phyloP scores from a whole-genome alignment of 92 coral and sea anemone species.

The Zoanthus sansibaricus region DNA sequence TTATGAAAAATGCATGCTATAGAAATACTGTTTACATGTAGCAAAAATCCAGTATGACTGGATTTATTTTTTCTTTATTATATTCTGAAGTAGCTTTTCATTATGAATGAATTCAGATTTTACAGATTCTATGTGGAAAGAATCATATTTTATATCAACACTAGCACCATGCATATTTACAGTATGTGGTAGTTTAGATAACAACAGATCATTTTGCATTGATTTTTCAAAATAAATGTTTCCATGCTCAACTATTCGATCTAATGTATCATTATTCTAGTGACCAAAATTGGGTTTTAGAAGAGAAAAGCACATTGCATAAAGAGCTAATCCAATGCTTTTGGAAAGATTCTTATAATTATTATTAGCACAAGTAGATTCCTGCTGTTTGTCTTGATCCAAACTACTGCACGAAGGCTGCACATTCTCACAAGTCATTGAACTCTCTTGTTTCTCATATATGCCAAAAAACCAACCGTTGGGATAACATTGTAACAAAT shows the following conservation, averaged over 20 bases:
- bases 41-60: slow-evolving; percentile 8
- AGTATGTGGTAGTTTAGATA: slow-evolving; percentile 13
- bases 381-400: slow-evolving; percentile 11
- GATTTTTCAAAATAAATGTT: slow-evolving; percentile 1
- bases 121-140: slow-evolving; percentile 1
- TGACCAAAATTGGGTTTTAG: slow-evolving; percentile 14
- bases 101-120: slow-evolving; percentile 8
- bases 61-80: slow-evolving; percentile 1
- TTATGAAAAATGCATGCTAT: slow-evolving; percentile 3
- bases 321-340: slow-evolving; percentile 14
- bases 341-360: not conserved
- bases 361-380: slow-evolving; percentile 8
- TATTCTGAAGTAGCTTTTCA: slow-evolving; percentile 10
- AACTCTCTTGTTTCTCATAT: not conserved
- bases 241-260: slow-evolving; percentile 4
- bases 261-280: slow-evolving; percentile 4
- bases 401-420: slow-evolving; percentile 14
- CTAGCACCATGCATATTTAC: slow-evolving; percentile 3
- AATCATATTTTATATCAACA: not conserved
- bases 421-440: slow-evolving; percentile 1
- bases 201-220: slow-evolving; percentile 1
- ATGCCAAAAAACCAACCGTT: not conserved
- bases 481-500: not conserved
- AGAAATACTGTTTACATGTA: slow-evolving; percentile 3
- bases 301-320: slow-evolving; percentile 11